These are phyloP conservation scores for Deroptyus accipitrinus DNA, from an alignment of 2,113 vertebrate species.

Conservation along the genomic window DNA sequence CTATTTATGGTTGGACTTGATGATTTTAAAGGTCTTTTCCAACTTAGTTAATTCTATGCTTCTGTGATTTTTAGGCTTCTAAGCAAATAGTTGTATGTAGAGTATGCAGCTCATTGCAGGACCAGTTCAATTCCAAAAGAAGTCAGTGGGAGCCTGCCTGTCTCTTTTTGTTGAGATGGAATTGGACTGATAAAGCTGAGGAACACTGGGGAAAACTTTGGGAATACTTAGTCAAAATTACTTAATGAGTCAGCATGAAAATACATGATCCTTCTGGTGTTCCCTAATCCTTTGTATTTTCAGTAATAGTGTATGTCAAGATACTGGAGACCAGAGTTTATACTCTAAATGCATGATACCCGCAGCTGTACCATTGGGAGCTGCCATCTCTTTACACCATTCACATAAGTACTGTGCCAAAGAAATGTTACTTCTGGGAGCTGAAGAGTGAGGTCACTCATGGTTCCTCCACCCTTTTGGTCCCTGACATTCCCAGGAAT, in stretches of 20 bases:
- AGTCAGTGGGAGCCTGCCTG: neutral
- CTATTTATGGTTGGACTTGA: neutral
- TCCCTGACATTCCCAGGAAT: neutral
- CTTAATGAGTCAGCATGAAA: conserved; percentile 15
- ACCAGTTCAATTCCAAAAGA: neutral
- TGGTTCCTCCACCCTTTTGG: neutral
- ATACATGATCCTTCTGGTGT: neutral
- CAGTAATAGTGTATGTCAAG: neutral
- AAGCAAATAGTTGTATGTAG: neutral
- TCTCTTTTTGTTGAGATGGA: neutral
- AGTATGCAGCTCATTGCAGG: neutral
- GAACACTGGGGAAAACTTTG: conserved; percentile 1
- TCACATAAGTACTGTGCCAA: neutral
- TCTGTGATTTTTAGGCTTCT: neutral
- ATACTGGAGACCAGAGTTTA: neutral
- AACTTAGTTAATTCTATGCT: neutral
- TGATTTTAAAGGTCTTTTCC: neutral
- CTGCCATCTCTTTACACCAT: neutral
- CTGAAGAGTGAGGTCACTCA: neutral
- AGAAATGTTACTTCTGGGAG: neutral
- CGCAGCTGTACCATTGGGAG: neutral
- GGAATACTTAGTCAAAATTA: neutral
- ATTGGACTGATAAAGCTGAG: neutral
- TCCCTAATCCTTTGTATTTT: neutral
- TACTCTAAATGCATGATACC: neutral